These are phyloP conservation scores for Riparia riparia DNA, from an alignment of 2,113 vertebrate species.

Conservation along the genomic window DNA sequence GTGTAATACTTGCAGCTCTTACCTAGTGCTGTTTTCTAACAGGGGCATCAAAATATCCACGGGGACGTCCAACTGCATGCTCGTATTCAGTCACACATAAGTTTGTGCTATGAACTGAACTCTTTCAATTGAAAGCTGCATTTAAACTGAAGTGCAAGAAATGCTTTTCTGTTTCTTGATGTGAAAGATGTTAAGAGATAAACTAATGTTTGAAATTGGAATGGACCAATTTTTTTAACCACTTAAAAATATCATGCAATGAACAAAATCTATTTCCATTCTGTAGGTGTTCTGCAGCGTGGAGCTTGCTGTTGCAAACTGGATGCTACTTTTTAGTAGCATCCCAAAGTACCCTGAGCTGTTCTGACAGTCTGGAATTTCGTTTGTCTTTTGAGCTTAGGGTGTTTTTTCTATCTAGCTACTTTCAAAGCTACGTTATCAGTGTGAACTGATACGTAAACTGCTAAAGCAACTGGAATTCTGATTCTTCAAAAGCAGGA, in stretches of 20 bases:
- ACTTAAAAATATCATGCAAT: not conserved
- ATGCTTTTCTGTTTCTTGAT: not conserved
- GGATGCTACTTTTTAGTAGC: not conserved
- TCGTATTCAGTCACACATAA: not conserved
- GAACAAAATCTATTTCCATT: not conserved
- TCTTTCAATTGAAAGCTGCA: not conserved
- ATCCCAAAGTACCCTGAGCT: not conserved
- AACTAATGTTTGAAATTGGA: not conserved
- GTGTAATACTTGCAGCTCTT: not conserved
- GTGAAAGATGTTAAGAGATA: not conserved
- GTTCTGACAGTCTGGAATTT: not conserved
- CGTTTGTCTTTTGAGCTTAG: not conserved
- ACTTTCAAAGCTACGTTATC: not conserved
- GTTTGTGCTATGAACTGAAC: conserved; percentile 43
- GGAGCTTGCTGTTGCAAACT: not conserved
- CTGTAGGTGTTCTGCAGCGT: not conserved
- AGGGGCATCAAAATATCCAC: not conserved
- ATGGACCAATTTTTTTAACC: not conserved
- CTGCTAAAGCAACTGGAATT: not conserved
- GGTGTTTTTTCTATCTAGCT: not conserved
- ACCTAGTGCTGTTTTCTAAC: not conserved
- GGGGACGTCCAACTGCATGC: not conserved
- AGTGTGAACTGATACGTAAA: not conserved
- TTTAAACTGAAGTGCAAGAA: not conserved
- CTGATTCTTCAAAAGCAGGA: not conserved